Evolutionary conservation across 1,140 invertebrate species (phyloP).

Genomic region (Drosophila sechellia): DNA sequence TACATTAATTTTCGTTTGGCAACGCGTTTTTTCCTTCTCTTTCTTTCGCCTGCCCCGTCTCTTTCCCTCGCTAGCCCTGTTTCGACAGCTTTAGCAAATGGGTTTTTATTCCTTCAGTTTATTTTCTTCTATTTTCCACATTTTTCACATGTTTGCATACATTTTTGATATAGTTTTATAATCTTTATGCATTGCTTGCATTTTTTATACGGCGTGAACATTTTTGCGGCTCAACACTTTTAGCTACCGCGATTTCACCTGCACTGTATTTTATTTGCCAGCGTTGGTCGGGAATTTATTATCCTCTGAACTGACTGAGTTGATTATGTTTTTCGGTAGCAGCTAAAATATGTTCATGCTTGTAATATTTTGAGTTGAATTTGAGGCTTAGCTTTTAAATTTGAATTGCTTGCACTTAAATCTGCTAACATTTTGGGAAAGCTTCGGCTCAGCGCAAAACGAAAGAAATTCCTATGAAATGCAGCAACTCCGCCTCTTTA

Average conservation of each 20-base stretch:
- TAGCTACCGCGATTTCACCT: constrained; percentile 8
- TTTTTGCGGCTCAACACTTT: constrained; percentile 62
- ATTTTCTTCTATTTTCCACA: constrained; percentile 13
- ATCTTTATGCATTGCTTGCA: constrained; percentile 67
- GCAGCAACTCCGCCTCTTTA: constrained; percentile 32
- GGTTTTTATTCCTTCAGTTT: constrained; percentile 44
- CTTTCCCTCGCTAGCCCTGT: background rate
- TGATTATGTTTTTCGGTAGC: constrained; percentile 24
- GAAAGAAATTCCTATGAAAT: constrained; percentile 16
- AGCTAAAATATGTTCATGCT: background rate
- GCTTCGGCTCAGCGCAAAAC: too few relatives aligned
- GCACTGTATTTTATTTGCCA: constrained; percentile 7
- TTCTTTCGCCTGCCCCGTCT: background rate
- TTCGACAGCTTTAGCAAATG: constrained; percentile 73
- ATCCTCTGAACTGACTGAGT: constrained; percentile 22
- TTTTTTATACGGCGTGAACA: constrained; percentile 68
- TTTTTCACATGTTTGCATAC: constrained; percentile 30
- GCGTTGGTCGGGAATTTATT: constrained; percentile 28
- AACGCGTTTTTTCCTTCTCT: constrained; percentile 18
- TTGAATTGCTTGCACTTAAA: background rate
- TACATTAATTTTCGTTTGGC: constrained; percentile 78
- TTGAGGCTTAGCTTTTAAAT: background rate
- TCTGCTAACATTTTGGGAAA: too few relatives aligned
- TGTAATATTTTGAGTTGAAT: background rate
- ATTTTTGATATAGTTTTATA: constrained; percentile 62